Evolutionary conservation across 2,888 invertebrate genomes (phyloP).

Genomic region (Brachypalpus laphriformis): DNA sequence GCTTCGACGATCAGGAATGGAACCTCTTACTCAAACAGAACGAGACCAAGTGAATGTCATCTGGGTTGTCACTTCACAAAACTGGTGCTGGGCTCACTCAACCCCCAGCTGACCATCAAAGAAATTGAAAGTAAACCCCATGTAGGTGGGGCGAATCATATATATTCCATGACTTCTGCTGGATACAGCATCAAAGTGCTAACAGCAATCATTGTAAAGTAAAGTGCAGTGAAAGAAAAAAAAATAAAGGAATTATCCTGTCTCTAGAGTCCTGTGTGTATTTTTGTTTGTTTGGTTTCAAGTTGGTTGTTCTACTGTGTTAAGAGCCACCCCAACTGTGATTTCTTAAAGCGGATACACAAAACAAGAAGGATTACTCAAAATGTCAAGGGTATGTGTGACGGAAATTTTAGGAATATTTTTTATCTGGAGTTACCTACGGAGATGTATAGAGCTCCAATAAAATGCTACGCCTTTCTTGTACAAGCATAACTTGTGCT

Average conservation of each 20-base stretch:
- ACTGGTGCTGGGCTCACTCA: conserved; percentile 17
- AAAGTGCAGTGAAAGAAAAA: conserved; percentile 23
- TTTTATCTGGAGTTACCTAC: not conserved
- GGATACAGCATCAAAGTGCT: conserved; percentile 57
- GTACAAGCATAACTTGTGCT: conserved; percentile 4
- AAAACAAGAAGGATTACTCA: conserved; percentile 58
- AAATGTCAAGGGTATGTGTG: conserved; percentile 68
- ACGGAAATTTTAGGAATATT: not conserved
- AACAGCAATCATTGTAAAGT: conserved; percentile 44
- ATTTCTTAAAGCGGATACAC: conserved; percentile 47
- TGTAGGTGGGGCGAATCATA: conserved; percentile 56
- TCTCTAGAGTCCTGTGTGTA: conserved; percentile 28
- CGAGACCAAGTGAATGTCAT: conserved; percentile 75
- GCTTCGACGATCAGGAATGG: conserved; percentile 32
- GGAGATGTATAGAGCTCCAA: not conserved
- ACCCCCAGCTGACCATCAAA: conserved; percentile 58
- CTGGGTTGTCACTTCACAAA: conserved; percentile 10
- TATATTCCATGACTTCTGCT: conserved; percentile 39
- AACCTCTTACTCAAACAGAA: conserved; percentile 73
- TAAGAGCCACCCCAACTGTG: conserved; percentile 32
- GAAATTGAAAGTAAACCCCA: conserved; percentile 64
- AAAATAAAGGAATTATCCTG: conserved; percentile 9
- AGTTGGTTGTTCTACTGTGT: conserved; percentile 6
- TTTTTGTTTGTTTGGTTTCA: conserved; percentile 6
- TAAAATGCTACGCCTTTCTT: not conserved